Evolutionary conservation across 2,113 vertebrate genomes (phyloP).

Genomic region (Cyprinodon variegatus): DNA sequence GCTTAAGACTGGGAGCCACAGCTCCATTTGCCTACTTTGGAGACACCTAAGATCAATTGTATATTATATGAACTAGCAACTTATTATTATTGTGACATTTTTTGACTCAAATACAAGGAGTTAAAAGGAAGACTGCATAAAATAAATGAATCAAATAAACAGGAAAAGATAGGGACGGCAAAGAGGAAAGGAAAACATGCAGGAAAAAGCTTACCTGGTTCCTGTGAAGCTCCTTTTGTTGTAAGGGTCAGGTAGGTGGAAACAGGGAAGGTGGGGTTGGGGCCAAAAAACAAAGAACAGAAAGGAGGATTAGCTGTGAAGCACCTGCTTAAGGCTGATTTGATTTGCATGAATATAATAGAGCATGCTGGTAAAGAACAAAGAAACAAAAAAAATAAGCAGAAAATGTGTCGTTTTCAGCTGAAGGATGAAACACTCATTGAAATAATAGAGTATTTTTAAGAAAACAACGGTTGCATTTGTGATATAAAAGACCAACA

Average conservation of each 20-base stretch:
- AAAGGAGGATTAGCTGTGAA: constrained; percentile 59
- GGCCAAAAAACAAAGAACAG: constrained; percentile 23
- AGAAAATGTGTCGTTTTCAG: constrained; percentile 3
- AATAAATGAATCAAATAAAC: not conserved
- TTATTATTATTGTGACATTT: not conserved
- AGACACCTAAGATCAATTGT: too few relatives aligned
- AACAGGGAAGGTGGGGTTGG: not conserved
- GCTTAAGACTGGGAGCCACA: too few relatives aligned
- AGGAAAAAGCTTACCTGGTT: constrained; percentile 72
- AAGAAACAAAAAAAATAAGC: constrained; percentile 9
- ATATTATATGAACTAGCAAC: too few relatives aligned
- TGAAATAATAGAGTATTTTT: not conserved
- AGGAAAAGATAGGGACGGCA: not conserved
- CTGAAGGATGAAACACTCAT: not conserved
- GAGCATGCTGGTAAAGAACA: constrained; percentile 41
- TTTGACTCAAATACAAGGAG: not conserved
- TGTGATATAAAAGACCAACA: not conserved
- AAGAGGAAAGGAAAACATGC: constrained; percentile 26
- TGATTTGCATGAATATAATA: constrained; percentile 13
- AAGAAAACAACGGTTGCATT: not conserved
- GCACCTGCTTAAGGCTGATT: constrained; percentile 21
- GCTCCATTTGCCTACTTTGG: too few relatives aligned
- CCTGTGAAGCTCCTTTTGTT: constrained; percentile 78
- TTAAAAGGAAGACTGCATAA: not conserved
- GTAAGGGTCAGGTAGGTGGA: constrained; percentile 22